Base-by-base conservation (phyloP, 2,113 vertebrate genomes). In the Cathartes aura region DNA sequence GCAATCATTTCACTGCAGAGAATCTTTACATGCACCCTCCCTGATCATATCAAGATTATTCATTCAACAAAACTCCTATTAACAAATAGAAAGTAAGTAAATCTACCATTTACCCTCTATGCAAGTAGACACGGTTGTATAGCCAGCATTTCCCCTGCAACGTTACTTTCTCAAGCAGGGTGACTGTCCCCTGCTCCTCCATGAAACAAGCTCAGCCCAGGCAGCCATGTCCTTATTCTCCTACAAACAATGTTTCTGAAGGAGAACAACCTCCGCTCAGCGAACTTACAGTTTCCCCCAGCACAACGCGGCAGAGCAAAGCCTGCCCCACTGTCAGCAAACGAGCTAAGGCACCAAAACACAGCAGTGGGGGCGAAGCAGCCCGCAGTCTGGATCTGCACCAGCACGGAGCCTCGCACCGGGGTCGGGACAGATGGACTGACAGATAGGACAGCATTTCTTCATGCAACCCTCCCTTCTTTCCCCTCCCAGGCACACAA, bases 211-310 rank as follows among this genome's bases (percentile, higher is more conserved):
- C 96, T 84, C 89, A 86, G 79, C 84, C 80, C 47, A 93, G 94
- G 97, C 95, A 96, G 97, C 96, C 96, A 97, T 97, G 93, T 97
- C 96, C 97, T 95, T 64, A 80, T 67, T 96, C 84, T 82, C 86
- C 73, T 64, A 83, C 82, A 79, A 95, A 94, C 76, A 88, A 74
- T 68, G 70, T 93, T 95, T 94, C 67, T 66, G 76, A 92, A 94
- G 70, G 91, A 93, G 90, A 94, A 81, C 81, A 81, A 73, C 38
- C 82, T 64, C 85, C 8, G 30, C 30, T 89, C 66, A 19, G 29
- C 21, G 18, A 92, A 95, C 87, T 95, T 71, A 9, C 2, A 43
- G 84, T n/a, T 71, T 48, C 47, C 29, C 23, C 63, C 71, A 6
- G 59, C 58, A 21, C 0, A 90, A 38, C 9, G 81, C 36, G 9